Conservation (phyloP, 2,797 vertebrate genomes). For the Huso huso region DNA sequence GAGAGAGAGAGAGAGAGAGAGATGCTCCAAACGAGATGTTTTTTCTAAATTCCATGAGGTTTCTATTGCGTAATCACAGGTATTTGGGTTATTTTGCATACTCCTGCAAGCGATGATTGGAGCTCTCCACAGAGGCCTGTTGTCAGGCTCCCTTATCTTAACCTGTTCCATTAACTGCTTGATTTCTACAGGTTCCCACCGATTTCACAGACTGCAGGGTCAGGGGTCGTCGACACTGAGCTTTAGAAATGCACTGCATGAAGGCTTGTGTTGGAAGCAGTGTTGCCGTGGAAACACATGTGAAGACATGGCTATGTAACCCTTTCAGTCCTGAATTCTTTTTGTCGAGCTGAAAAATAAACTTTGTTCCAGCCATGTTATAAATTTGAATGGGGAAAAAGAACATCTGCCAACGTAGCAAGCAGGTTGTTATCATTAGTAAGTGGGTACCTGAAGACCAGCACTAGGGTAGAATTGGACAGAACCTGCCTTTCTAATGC, state of each 20-base stretch:
- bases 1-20: too few species aligned
- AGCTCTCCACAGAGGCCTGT: slow-evolving; percentile 29
- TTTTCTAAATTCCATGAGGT: slow-evolving; percentile 32
- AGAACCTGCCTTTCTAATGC: slow-evolving; percentile 50
- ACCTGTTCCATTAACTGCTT: background rate
- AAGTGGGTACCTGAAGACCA: background rate
- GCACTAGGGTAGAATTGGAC: slow-evolving; percentile 23
- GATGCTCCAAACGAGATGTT: slow-evolving; percentile 33
- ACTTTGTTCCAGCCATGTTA: slow-evolving; percentile 7
- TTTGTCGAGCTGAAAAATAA: slow-evolving; percentile 2
- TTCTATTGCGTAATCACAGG: slow-evolving; percentile 35
- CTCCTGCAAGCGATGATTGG: too few species aligned
- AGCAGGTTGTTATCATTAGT: background rate
- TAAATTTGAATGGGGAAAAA: slow-evolving; percentile 12
- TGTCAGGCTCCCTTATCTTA: slow-evolving; percentile 40
- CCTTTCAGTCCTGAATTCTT: too few species aligned
- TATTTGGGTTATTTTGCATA: slow-evolving; percentile 16
- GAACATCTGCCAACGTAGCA: background rate
- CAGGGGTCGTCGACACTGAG: slow-evolving; percentile 30
- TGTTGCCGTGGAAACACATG: slow-evolving; percentile 28
- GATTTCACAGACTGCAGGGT: slow-evolving; percentile 27
- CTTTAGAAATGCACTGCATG: slow-evolving; percentile 27
- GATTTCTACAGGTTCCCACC: slow-evolving; percentile 23
- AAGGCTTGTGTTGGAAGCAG: slow-evolving; percentile 31
- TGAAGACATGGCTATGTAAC: slow-evolving; percentile 10